phyloP scores from a whole-genome alignment of 2,888 invertebrate genomes.

The Chymomyza procnemis region DNA sequence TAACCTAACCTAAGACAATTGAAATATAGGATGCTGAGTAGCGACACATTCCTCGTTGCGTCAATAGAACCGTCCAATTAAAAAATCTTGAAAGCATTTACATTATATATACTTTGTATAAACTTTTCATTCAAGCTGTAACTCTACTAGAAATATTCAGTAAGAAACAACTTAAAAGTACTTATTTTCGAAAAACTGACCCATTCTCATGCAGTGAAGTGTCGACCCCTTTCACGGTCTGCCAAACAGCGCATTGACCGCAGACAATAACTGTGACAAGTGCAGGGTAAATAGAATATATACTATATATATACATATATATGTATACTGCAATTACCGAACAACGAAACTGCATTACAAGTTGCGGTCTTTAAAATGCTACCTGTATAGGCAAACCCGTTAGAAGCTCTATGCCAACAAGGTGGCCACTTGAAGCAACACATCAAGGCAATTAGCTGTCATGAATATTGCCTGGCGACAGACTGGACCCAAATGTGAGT shows the following conservation, averaged over 20 bases:
- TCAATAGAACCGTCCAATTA: too few relatives aligned
- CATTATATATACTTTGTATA: background rate
- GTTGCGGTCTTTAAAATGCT: constrained; percentile 1
- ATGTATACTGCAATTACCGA: constrained; percentile 8
- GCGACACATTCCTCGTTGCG: too few relatives aligned
- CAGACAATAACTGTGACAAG: constrained; percentile 12
- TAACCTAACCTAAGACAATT: too few relatives aligned
- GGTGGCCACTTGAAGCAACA: background rate
- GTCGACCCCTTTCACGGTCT: constrained; percentile 27
- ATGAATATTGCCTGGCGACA: constrained; percentile 2
- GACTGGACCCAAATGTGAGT: background rate
- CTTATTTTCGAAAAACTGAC: background rate
- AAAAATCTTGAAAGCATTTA: background rate
- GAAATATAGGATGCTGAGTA: too few relatives aligned
- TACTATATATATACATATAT: too few relatives aligned
- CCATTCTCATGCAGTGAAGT: background rate
- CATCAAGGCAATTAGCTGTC: background rate
- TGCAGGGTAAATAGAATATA: constrained; percentile 22
- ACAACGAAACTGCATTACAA: background rate
- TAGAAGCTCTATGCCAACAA: constrained; percentile 2
- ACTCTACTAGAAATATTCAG: background rate
- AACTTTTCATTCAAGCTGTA: background rate
- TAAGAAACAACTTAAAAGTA: background rate
- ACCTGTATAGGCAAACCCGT: constrained; percentile 23
- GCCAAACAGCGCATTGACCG: constrained; percentile 13